Base-by-base conservation (phyloP, 2,113 vertebrate species). In the Tylochromis polylepis region DNA sequence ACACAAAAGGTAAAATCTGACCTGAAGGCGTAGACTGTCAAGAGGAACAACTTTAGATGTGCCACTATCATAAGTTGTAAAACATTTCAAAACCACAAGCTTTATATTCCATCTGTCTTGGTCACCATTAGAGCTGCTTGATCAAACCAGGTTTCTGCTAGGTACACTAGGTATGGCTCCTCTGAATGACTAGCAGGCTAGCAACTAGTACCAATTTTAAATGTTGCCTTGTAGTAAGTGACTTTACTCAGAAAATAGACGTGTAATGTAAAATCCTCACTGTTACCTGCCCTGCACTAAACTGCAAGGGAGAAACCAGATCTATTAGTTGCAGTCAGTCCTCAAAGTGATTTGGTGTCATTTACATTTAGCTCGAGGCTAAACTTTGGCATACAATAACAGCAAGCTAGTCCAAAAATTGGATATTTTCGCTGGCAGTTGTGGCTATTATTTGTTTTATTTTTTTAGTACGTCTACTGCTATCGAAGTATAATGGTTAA, bases 11-110 rank as follows among this genome's bases (percentile, higher is more conserved):
- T 29, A 27, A 79, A 62, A 31, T 51, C 31, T 29, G 34, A 51
- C 80, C 58, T 46, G 46, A 87, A 87, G 80, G 29, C 84, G 38
- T 36, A 79, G 27, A 70, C 65, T 84, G 82, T 85, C 87, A 81
- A 67, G 29, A 82, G 34, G 51, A 60, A 79, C 58, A 80, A 81
- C 57, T 83, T 87, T 60, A 24, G 78, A 86, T 38, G n/a, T 70
- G 49, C 34, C 84, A 36, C 22, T 36, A 55, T 36, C 16, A 24
- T 12, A 27, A 65, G 77, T 43, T 56, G 14, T 72, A 46, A 67
- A 38, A 55, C 60, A 80, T 62, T n/a, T 88, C 84, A 87, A 34
- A 72, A 77, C 22, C 29, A 79, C 62, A 85, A 70, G 85, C 62
- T 34, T 75, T 80, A 85, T 84, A 72, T 70, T 80, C 84, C 27